Base-by-base conservation (phyloP, 2,888 invertebrate species). In the Piscicola geometra region DNA sequence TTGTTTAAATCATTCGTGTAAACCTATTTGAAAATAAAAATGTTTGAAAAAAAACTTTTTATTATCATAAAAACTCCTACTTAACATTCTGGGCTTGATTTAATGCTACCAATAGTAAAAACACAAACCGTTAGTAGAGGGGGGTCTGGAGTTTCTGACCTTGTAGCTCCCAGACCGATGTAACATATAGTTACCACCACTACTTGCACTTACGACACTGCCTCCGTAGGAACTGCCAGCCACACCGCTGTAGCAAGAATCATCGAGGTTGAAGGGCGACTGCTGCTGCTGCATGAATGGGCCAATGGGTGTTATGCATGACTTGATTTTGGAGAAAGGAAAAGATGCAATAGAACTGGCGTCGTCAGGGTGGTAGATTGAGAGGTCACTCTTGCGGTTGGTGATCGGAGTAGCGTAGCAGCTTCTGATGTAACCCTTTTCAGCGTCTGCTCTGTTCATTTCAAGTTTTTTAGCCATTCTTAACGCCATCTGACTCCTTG, bases 301-400 rank as follows among this genome's bases (percentile, higher is more conserved):
- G 9, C 50, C 21, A 15, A 21, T 15, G 9, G 50, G 21, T 47
- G 21, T 47, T 47, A 15, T 47, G 50, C 12, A 47, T 15, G 30
- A 30, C 33, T 41, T n/a, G n/a, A 72, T 30, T 35, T 72, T 72
- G 72, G 52, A 72, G 60, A 28, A 73, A 25, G 73, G 73, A 35
- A 64, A 60, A n/a, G 73, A 73, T 15, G 60, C 33, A 0, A 73
- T 21, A 3, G 73, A 73, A 15, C 33, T 33, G 0, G 73, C n/a
- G 36, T 73, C 73, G 21, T 73, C 64, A 60, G 25, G 32, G 32
- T 56, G 36, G 35, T 60, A 73, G 32, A 64, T 32, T 28, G 73
- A 73, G 15, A 56, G 56, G n/a, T 73, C 73, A 30, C 73, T 73
- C 33, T 32, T 33, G 12, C 73, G n/a, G 64, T 52, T 73, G 35